phyloP scores from a whole-genome alignment of 2,113 vertebrate species.

The Panurus biarmicus region DNA sequence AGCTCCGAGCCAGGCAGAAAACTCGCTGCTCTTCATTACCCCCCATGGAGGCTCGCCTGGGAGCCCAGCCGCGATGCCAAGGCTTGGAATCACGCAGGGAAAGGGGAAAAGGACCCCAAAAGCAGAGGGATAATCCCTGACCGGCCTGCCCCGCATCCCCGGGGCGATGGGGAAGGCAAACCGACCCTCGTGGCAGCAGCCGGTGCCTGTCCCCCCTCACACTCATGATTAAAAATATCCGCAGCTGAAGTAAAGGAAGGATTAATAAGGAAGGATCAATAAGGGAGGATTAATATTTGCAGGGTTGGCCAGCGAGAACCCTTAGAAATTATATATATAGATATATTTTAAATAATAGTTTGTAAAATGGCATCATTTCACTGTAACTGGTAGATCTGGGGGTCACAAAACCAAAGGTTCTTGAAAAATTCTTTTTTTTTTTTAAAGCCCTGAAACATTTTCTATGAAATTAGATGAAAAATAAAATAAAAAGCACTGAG shows the following conservation, averaged over 20 bases:
- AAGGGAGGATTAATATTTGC: background rate
- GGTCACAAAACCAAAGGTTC: too few relatives aligned
- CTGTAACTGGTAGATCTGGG: background rate
- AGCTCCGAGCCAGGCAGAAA: slow-evolving; percentile 24
- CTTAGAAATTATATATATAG: too few relatives aligned
- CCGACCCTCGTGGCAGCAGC: rapidly evolving
- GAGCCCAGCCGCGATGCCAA: background rate
- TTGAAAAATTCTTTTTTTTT: too few relatives aligned
- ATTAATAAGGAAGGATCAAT: too few relatives aligned
- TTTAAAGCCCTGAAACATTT: background rate
- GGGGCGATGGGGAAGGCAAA: background rate
- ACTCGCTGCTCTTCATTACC: slow-evolving; percentile 34
- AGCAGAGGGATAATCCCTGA: rapidly evolving
- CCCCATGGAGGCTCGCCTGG: slow-evolving; percentile 25
- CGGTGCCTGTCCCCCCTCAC: too few relatives aligned
- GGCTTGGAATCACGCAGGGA: rapidly evolving
- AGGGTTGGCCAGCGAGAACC: too few relatives aligned
- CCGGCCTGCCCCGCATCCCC: rapidly evolving
- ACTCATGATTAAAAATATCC: rapidly evolving
- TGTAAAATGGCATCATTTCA: background rate
- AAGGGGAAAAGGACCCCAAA: background rate
- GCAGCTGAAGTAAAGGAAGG: background rate
- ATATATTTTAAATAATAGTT: background rate
- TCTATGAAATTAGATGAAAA: background rate
- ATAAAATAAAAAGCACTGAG: rapidly evolving